These are phyloP conservation scores for Nesospiza acunhae DNA, from an alignment of 2,113 vertebrate genomes.

Conservation along the genomic window DNA sequence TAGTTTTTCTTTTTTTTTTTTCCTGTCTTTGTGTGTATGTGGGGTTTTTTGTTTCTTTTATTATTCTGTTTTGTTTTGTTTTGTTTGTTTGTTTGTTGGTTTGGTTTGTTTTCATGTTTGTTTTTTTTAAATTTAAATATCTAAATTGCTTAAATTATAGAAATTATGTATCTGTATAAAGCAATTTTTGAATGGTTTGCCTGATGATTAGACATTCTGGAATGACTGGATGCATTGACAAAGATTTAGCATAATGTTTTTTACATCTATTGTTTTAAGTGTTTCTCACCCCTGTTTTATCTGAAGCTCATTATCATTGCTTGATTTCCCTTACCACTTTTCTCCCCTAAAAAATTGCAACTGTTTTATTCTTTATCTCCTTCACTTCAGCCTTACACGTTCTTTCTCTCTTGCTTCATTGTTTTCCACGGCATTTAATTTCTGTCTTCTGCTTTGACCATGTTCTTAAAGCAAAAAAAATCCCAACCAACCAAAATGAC, in stretches of 20 bases:
- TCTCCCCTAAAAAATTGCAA: neutral
- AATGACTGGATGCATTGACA: neutral
- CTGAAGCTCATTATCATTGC: neutral
- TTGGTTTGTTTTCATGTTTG: neutral
- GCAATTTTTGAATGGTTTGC: neutral
- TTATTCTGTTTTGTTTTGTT: neutral
- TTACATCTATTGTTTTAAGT: neutral
- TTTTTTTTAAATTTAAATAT: neutral
- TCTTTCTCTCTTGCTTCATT: neutral
- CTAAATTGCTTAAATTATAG: neutral
- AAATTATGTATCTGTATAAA: neutral
- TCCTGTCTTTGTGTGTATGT: neutral
- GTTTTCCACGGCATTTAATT: neutral
- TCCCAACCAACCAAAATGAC: fast-evolving
- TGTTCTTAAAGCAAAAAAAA: neutral
- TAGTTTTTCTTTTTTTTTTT: neutral
- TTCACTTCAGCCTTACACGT: neutral
- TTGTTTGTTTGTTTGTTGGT: neutral
- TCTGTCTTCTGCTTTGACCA: neutral
- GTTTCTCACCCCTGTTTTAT: neutral
- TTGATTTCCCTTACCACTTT: neutral
- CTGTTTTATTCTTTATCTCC: neutral
- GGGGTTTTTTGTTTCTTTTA: neutral
- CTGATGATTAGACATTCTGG: neutral
- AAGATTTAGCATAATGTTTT: neutral